phyloP scores from a whole-genome alignment of 2,797 vertebrate genomes.

The Gymnothorax javanicus region DNA sequence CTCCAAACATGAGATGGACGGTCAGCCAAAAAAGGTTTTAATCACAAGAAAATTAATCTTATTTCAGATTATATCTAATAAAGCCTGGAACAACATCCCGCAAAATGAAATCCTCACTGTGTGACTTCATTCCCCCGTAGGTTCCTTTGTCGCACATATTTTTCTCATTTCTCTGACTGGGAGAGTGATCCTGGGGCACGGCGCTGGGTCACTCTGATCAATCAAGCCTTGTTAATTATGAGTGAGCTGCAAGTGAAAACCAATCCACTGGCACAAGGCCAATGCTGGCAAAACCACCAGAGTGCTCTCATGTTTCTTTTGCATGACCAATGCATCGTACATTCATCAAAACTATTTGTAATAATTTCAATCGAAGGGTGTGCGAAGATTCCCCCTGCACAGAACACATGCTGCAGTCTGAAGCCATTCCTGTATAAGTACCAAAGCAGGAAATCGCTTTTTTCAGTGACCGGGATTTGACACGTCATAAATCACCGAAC shows the following conservation, averaged over 20 bases:
- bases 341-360: not conserved
- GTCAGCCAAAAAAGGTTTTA: conserved; percentile 22
- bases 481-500: conserved; percentile 9
- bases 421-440: not conserved
- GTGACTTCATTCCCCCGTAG: conserved; percentile 25
- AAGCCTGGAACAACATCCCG: not conserved
- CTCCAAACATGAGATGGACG: conserved; percentile 28
- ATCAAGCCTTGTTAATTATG: conserved; percentile 9
- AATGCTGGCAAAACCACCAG: not conserved
- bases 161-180: conserved; percentile 36
- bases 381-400: not conserved
- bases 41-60: conserved; percentile 27
- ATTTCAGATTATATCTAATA: conserved; percentile 44
- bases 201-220: not conserved
- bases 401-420: not conserved
- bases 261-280: not conserved
- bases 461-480: not conserved
- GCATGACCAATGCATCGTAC: not conserved
- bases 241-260: not conserved
- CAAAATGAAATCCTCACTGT: conserved; percentile 25
- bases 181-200: conserved; percentile 11
- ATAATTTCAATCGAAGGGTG: not conserved
- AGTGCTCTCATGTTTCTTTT: not conserved
- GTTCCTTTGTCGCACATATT: conserved; percentile 28
- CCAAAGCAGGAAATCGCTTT: not conserved